Evolutionary conservation across 2,113 vertebrate species (phyloP), one percentile per base, ranked within the genome.

Genomic region (Vidua macroura): DNA sequence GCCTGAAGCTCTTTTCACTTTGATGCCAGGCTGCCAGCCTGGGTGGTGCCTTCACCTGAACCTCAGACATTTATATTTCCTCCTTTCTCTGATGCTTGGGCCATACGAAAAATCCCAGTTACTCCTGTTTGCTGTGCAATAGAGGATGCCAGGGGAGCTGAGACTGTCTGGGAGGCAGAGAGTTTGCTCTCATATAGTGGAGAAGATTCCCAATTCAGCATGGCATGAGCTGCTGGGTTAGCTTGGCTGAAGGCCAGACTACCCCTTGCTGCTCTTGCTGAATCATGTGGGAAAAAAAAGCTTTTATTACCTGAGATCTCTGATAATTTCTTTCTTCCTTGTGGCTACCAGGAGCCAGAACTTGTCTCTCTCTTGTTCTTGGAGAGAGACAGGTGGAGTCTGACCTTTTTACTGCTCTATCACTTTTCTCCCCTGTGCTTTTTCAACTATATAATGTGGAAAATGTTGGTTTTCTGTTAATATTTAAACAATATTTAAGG

Each of bases 401-500:
- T 6, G 13, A 81, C 16, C 25, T 70, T 70, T 74, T 51, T 48
- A 74, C 44, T 44, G 39, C 70, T 78, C 75, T 55, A 25, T 41
- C 10, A 2, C 69, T 88, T 74, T 31, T 24, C 35, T 83, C 21
- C 35, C 28, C 17, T 43, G 21, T 82, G 81, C 27, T 92, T 91
- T 88, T 77, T 48, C 69, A 72, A 35, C 33, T 44, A 3, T 20
- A 60, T 22, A 3, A 22, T 30, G 21, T 56, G 88, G 60, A 88
- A 89, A 63, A 19, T 86, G 76, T 70, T 70, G 43, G 60, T 70
- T 89, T 55, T 63, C 43, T 48, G 19, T 72, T 81, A 82, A 55
- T 86, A 89, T 73, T 90, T 88, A 64, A 92, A 35, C 4, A 75
- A 70, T 37, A 94, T 60, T 92, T 73, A 69, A 86, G 33, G 28